Evolutionary conservation across 2,888 invertebrate species (phyloP).

Genomic region (Tromatobia lineatoria): DNA sequence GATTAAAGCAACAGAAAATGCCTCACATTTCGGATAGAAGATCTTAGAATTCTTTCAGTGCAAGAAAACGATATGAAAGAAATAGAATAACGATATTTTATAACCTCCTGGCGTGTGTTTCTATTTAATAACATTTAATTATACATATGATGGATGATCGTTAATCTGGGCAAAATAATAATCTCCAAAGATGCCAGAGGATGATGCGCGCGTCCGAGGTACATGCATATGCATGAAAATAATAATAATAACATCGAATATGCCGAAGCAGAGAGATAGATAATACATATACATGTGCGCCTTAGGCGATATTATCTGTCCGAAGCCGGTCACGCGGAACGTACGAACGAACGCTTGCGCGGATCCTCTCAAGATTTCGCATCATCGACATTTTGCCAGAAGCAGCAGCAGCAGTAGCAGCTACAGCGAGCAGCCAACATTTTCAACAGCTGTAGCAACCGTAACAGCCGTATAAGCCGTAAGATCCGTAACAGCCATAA

Average conservation of each 20-base stretch:
- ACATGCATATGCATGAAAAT: slow-evolving; percentile 44
- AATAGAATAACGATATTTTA: neutral
- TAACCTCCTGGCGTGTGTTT: neutral
- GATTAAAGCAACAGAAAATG: too few relatives aligned
- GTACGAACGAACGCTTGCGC: slow-evolving; percentile 34
- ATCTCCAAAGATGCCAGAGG: slow-evolving; percentile 27
- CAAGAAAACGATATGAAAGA: neutral
- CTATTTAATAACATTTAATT: slow-evolving; percentile 43
- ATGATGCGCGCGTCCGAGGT: slow-evolving; percentile 36
- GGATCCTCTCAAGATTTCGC: slow-evolving; percentile 58
- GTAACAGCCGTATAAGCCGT: too few relatives aligned
- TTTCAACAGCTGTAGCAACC: too few relatives aligned
- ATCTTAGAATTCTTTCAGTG: neutral
- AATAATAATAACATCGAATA: slow-evolving; percentile 41
- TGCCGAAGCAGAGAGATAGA: slow-evolving; percentile 42
- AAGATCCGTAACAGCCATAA: too few relatives aligned
- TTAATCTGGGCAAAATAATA: slow-evolving; percentile 47
- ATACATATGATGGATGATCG: slow-evolving; percentile 38
- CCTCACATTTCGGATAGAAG: neutral
- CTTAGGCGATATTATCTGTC: slow-evolving; percentile 56
- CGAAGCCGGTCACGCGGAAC: slow-evolving; percentile 63
- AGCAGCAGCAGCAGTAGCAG: slow-evolving; percentile 12
- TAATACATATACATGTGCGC: slow-evolving; percentile 42
- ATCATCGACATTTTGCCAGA: slow-evolving; percentile 50
- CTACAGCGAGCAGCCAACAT: too few relatives aligned